Base-by-base conservation (phyloP, 2,888 invertebrate species). In the Branchipolynoe longqiensis region DNA sequence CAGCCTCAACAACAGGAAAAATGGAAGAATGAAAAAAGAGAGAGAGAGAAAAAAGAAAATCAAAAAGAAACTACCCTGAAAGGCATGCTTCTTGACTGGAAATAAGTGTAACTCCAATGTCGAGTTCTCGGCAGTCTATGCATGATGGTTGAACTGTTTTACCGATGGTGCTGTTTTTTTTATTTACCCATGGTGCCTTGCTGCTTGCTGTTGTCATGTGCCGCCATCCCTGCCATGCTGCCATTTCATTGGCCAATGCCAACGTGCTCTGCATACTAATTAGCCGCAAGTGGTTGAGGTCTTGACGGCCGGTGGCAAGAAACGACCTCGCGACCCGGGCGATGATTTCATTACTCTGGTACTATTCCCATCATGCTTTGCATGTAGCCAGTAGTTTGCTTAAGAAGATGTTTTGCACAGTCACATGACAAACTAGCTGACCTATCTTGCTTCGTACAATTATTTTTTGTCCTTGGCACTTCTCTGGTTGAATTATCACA, bases 261-360 rank as follows among this genome's bases (percentile, higher is more conserved):
- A 91, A 90, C 92, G 92, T 92, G 92, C 92, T 92, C 83, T 78
- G 92, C 91, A 91, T 91, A 93, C 92, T 91, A 92, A 93, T 92
- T 92, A 87, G 93, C 92, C 92, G 91, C 93, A 92, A 92, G 92
- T 93, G 91, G 93, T 94, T 91, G 93, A 93, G 93, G 93, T 92
- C 91, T 74, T 87, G 85, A 87, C 85, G 25, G 81, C 69, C 83
- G 95, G 97, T 96, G 97, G 97, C 96, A 97, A 97, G 97, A 98
- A 98, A 96, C 97, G 98, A 95, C 96, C 97, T 96, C 96, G 96
- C 94, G 96, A 96, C 95, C 95, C 95, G 94, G 96, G 96, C 95
- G 96, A 96, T 95, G 97, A 97, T 95, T 95, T 97, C 95, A 96
- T 98, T 78, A 78, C 78, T 96, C 97, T 98, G 98, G 98, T 98